A percentile compares a stretch with the other conserved stretches of the same genome.
phyloP scores from a whole-genome alignment of 1,140 invertebrate species.

The Anoplophora glabripennis region DNA sequence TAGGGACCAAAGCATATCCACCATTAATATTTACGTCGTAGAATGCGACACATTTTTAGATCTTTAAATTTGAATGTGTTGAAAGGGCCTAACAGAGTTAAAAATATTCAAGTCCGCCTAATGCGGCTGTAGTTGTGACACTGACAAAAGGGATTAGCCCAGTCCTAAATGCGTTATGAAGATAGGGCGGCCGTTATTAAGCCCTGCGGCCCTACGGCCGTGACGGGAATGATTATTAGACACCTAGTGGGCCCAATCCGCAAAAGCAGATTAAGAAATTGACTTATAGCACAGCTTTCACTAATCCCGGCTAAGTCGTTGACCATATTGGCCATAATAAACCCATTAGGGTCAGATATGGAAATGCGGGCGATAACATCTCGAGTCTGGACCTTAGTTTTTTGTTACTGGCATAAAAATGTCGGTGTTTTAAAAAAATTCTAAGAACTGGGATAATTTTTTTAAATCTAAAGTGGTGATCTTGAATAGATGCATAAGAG shows the following conservation, averaged over 20 bases:
- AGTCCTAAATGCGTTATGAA: neutral
- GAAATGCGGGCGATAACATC: neutral
- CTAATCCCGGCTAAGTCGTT: slow-evolving; percentile 11
- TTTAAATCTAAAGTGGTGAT: too few species aligned
- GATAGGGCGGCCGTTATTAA: slow-evolving; percentile 10
- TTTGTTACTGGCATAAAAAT: too few species aligned
- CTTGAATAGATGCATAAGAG: too few species aligned
- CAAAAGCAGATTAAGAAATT: slow-evolving; percentile 30
- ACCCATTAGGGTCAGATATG: slow-evolving; percentile 18
- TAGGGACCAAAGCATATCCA: too few species aligned
- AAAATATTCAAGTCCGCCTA: slow-evolving; percentile 33
- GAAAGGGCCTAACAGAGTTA: slow-evolving; percentile 20
- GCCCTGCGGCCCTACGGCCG: slow-evolving; percentile 26
- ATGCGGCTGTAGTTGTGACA: slow-evolving; percentile 34
- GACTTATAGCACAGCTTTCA: slow-evolving; percentile 25
- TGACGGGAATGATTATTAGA: slow-evolving; percentile 35
- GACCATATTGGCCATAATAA: slow-evolving; percentile 20
- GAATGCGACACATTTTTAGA: too few species aligned
- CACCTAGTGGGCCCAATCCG: slow-evolving; percentile 28
- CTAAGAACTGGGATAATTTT: too few species aligned
- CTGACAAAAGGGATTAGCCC: slow-evolving; percentile 32
- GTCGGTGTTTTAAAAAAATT: too few species aligned
- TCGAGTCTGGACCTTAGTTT: too few species aligned
- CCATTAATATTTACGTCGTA: too few species aligned
- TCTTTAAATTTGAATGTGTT: slow-evolving; percentile 26